phyloP scores from a whole-genome alignment of 2,797 vertebrate genomes.

The Sandelia bainsii region DNA sequence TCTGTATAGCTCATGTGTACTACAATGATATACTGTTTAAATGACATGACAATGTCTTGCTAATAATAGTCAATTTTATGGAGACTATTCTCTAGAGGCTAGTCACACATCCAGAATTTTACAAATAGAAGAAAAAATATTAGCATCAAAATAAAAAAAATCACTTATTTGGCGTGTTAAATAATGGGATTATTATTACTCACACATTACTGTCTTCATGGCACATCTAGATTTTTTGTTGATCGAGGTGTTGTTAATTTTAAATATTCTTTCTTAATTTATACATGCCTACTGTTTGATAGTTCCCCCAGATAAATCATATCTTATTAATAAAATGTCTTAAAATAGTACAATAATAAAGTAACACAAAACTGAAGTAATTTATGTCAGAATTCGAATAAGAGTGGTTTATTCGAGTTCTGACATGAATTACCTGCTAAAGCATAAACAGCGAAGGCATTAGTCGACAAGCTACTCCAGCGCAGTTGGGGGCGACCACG shows the following conservation, averaged over 20 bases:
- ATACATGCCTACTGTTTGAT: too few relatives aligned
- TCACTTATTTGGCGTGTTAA: neutral
- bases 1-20: too few relatives aligned
- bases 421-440: neutral
- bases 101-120: neutral
- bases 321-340: neutral
- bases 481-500: conserved; percentile 42
- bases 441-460: neutral
- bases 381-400: neutral
- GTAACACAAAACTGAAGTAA: neutral
- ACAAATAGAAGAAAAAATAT: neutral
- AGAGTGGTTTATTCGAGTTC: too few relatives aligned
- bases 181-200: neutral
- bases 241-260: too few relatives aligned
- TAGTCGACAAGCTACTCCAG: conserved; percentile 8
- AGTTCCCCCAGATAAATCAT: too few relatives aligned
- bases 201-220: neutral
- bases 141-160: neutral
- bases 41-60: neutral
- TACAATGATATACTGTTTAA: too few relatives aligned
- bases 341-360: too few relatives aligned
- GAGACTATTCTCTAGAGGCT: neutral
- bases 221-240: too few relatives aligned
- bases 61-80: neutral
- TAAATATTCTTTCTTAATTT: too few relatives aligned